Percentiles rank a stretch among this genome's conserved stretches.
Evolutionary conservation across 2,113 vertebrate genomes (phyloP).

Genomic region (Mustelus asterias): DNA sequence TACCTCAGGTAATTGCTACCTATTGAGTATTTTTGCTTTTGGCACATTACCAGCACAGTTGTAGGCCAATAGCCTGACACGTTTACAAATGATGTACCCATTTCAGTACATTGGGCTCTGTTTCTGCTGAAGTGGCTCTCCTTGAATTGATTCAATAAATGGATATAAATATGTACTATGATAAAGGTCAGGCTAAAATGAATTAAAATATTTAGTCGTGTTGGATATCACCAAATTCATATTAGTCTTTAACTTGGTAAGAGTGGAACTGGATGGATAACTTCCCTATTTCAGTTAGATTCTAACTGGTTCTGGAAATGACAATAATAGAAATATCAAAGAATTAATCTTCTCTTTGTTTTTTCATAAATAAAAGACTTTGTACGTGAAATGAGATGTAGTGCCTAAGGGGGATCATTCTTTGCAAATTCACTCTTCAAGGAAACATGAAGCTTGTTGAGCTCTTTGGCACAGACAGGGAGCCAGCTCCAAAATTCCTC

Average conservation of each 20-base stretch:
- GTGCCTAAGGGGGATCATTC: background rate
- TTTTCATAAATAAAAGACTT: background rate
- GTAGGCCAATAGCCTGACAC: background rate
- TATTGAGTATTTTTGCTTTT: background rate
- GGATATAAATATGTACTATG: background rate
- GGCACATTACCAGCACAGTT: background rate
- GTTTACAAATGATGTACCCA: background rate
- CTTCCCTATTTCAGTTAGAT: background rate
- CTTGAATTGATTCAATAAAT: background rate
- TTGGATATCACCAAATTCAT: background rate
- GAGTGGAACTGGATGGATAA: background rate
- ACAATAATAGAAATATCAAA: background rate
- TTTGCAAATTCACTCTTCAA: background rate
- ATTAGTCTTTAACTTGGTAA: background rate
- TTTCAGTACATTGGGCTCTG: background rate
- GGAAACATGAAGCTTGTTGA: background rate
- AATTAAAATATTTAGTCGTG: background rate
- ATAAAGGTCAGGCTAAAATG: background rate
- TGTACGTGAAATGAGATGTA: background rate
- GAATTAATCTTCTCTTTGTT: background rate
- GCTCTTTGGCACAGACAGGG: background rate
- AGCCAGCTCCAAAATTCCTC: background rate
- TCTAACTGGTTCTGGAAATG: background rate
- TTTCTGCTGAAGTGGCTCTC: background rate
- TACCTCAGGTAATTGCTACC: background rate